Evolutionary conservation across 2,113 vertebrate species (phyloP), one percentile per base, ranked within the genome.

Genomic region (Chrysemys picta): DNA sequence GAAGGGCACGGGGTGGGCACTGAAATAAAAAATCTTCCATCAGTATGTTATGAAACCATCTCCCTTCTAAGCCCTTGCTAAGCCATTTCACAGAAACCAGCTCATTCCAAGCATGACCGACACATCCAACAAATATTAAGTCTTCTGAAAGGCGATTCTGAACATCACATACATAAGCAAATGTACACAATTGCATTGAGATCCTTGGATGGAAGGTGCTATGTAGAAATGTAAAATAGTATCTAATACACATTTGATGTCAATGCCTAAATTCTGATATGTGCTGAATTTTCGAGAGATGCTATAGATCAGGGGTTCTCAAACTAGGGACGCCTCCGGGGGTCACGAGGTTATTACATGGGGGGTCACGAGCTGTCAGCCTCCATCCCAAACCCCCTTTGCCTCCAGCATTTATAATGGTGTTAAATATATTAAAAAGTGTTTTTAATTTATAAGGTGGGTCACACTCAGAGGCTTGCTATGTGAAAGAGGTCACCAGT

Each of bases 1-100:
- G 99, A 82, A 99, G 99, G 16, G 98, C 96, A 94, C 99, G 98
- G 54, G 99, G 99, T 0, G 98, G 98, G 56, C 98, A 98, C 99
- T 99, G 79, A 62, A 97, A 95, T 47, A 93, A 27, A 95, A 42
- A 87, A 45, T 11, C 12, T 47, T 85, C 57, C 62, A 50, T 29
- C 84, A 65, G 4, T 2, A 12, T 8, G 42, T 78, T 27, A 78
- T 78, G n/a, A 92, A 95, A 88, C 2, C 45, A 76, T 6, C 31
- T 52, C 56, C 86, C 16, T 83, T 25, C 47, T 13, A 25, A 57
- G 50, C 0, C 0, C 17, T 50, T 21, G 13, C 38, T 92, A 80
- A 80, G 47, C 6, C 22, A 49, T 42, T 29, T 54, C 42, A 38
- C 27, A 50, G 57, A 75, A 80, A 87, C 50, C 38, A 85, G 45